These are phyloP conservation scores for Hapalemur alaotrensis DNA, from an alignment of 2,797 vertebrate species.

Conservation along the genomic window DNA sequence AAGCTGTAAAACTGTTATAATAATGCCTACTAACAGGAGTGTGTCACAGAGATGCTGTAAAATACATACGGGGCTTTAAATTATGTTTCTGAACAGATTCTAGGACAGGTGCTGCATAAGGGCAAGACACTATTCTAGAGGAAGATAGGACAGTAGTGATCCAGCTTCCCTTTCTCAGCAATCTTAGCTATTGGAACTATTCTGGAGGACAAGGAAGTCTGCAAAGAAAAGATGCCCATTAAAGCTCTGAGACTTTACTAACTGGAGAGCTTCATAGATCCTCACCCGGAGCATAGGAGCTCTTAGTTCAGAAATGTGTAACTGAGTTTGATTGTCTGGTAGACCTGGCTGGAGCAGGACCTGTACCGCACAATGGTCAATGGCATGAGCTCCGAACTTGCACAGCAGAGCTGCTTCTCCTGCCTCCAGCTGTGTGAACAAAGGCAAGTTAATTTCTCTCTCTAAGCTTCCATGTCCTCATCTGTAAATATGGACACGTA, in stretches of 20 bases:
- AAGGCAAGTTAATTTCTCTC: neutral
- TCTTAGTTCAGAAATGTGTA: neutral
- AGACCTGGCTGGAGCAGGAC: neutral
- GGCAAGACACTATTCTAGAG: neutral
- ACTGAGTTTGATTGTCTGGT: neutral
- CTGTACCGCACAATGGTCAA: neutral
- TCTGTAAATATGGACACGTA: neutral
- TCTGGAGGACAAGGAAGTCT: neutral
- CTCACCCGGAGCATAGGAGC: neutral
- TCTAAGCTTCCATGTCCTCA: neutral
- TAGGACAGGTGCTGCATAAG: neutral
- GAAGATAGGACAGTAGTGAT: neutral
- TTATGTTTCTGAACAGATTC: conserved; percentile 1
- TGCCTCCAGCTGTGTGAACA: neutral
- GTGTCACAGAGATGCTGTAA: neutral
- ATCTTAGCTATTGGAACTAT: neutral
- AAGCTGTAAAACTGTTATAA: neutral
- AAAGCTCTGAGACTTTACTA: neutral
- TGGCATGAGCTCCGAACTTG: neutral
- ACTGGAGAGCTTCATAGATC: neutral
- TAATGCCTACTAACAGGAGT: neutral
- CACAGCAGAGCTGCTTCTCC: neutral
- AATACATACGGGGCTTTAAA: neutral
- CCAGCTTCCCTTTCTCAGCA: neutral
- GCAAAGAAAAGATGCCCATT: neutral